Conservation (phyloP, 2,797 vertebrate species). For the Acrossocheilus fasciatus region DNA sequence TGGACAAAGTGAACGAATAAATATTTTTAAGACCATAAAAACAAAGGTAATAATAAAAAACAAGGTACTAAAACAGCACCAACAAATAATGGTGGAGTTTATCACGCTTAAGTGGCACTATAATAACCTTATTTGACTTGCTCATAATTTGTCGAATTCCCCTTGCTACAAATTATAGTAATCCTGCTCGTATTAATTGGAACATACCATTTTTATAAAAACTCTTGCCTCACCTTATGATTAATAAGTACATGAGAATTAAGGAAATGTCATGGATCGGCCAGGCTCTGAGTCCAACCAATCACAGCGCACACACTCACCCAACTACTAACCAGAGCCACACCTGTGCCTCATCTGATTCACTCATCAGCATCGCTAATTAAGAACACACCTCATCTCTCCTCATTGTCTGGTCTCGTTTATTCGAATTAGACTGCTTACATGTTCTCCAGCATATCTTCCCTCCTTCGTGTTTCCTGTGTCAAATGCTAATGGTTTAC, state of each 20-base stretch:
- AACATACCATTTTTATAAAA: background rate
- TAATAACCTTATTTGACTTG: background rate
- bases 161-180: background rate
- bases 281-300: background rate
- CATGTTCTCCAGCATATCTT: no score
- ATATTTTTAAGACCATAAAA: no score
- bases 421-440: no score
- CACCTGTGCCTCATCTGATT: background rate
- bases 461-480: no score
- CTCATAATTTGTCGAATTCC: background rate
- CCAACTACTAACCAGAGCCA: background rate
- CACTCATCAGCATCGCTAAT: background rate
- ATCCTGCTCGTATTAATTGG: background rate
- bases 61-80: no score
- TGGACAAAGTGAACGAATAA: no score
- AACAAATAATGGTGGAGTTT: no score
- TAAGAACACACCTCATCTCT: background rate
- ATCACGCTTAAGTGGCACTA: no score
- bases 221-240: background rate
- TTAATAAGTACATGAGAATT: background rate
- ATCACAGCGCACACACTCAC: background rate
- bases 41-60: no score
- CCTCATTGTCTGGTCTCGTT: background rate
- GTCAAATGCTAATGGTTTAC: no score
- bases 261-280: background rate